Conservation (phyloP, 2,113 vertebrate genomes). For the Upupa epops region DNA sequence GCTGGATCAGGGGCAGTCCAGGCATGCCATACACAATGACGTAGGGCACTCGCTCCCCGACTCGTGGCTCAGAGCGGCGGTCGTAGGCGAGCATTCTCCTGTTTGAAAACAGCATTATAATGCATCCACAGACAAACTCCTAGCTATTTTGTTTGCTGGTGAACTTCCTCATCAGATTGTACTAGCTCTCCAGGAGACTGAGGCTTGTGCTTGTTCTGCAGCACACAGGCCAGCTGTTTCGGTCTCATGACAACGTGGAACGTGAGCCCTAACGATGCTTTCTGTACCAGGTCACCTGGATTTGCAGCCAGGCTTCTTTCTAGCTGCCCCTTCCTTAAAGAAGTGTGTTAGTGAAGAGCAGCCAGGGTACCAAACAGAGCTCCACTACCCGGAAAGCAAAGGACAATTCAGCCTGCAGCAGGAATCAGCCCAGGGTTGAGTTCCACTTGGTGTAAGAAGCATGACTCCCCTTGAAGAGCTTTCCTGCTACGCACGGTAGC, state of each 20-base stretch:
- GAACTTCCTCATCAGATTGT: neutral
- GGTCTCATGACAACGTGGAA: neutral
- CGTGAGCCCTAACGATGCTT: fast-evolving
- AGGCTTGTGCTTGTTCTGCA: neutral
- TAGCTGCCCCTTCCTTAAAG: neutral
- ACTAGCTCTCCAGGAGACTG: constrained; percentile 1
- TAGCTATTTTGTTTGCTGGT: neutral
- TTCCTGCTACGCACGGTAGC: neutral
- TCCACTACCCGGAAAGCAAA: neutral
- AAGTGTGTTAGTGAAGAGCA: neutral
- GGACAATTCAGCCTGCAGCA: neutral
- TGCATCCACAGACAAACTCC: neutral
- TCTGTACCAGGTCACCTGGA: neutral
- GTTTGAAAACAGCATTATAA: neutral
- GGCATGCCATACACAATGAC: constrained; percentile 91
- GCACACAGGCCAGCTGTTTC: neutral
- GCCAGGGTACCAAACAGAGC: neutral
- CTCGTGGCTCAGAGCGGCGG: constrained; percentile 90
- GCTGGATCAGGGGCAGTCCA: constrained; percentile 94
- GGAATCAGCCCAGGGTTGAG: neutral
- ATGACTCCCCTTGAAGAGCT: neutral
- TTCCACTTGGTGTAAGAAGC: neutral
- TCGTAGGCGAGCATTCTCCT: constrained; percentile 92
- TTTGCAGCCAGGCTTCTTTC: neutral
- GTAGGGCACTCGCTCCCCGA: constrained; percentile 94